Base-by-base conservation (phyloP, 2,113 vertebrate species). In the Trochalopteron elliotii region DNA sequence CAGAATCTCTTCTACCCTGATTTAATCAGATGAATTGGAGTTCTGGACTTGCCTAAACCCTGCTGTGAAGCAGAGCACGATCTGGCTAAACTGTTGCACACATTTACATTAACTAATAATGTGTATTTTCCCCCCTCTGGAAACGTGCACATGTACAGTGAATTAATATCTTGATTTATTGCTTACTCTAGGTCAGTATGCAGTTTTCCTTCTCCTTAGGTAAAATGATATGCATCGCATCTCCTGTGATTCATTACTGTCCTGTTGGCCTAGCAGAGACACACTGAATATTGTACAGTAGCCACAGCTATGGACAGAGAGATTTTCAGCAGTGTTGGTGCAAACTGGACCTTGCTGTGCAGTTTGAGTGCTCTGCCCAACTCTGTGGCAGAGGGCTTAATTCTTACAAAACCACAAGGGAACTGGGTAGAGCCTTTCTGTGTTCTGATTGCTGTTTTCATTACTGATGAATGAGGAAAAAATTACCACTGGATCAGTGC, bases 1-100 rank as follows among this genome's bases (percentile, higher is more conserved):
- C 35, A 70, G 55, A 57, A 52, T 88, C 44, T 84, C 56, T 81
- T 69, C 12, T 57, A 55, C 37, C 4, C 27, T 57, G 40, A 25
- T 40, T 65, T 61, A 71, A 40, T 67, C 42, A 72, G 15, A 64
- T 33, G 24, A 65, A 1, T 12, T 64, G 31, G 44, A 68, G 7
- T 40, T 83, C 33, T 85, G 31, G 11, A 39, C 27, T 79, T 92
- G 49, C 12, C 63, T 69, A 30, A 88, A 61, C 8, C 6, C 2
- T 50, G 6, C 7, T 79, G 33, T 33, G 27, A 21, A 39, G 22
- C 12, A 35, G 14, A 77, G n/a, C 19, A 65, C 0, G 0, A 35
- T 80, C 40, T 72, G 37, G 12, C 21, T 71, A 21, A 92, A 55
- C 14, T 27, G 12, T 50, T 50, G 30, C 10, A 23, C 21, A 8